phyloP scores from a whole-genome alignment of 2,888 invertebrate genomes.

The Dione vanillae region DNA sequence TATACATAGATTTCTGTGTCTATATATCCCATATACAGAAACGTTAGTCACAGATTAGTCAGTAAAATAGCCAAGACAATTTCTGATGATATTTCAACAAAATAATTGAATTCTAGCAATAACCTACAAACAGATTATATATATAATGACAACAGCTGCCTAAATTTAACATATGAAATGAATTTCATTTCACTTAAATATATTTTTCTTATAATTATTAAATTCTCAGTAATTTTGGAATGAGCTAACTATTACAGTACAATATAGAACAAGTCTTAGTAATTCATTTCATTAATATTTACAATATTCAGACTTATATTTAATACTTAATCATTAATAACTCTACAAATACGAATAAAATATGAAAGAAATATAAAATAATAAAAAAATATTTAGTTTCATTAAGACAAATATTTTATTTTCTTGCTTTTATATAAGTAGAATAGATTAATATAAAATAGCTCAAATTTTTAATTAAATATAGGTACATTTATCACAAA shows the following conservation, averaged over 20 bases:
- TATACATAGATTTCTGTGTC: too few relatives aligned
- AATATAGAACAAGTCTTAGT: neutral
- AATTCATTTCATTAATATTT: neutral
- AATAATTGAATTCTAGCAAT: too few relatives aligned
- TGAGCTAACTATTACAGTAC: neutral
- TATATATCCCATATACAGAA: too few relatives aligned
- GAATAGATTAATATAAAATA: constrained; percentile 17
- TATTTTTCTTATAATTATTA: neutral
- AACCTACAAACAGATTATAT: neutral
- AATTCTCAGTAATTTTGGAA: constrained; percentile 6
- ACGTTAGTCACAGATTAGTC: too few relatives aligned
- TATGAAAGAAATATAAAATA: neutral
- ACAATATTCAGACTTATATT: constrained; percentile 16
- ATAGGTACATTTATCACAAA: constrained; percentile 23
- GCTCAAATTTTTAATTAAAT: constrained; percentile 11
- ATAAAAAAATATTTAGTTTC: neutral
- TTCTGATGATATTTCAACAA: too few relatives aligned
- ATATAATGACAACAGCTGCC: neutral
- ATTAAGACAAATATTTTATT: constrained; percentile 2
- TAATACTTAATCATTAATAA: constrained; percentile 4
- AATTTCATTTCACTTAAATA: too few relatives aligned
- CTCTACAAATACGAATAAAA: neutral
- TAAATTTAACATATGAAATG: neutral
- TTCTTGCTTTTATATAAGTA: neutral
- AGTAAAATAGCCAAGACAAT: too few relatives aligned